These are phyloP conservation scores for Podabrus alpinus DNA, from an alignment of 2,888 invertebrate genomes.

Conservation along the genomic window DNA sequence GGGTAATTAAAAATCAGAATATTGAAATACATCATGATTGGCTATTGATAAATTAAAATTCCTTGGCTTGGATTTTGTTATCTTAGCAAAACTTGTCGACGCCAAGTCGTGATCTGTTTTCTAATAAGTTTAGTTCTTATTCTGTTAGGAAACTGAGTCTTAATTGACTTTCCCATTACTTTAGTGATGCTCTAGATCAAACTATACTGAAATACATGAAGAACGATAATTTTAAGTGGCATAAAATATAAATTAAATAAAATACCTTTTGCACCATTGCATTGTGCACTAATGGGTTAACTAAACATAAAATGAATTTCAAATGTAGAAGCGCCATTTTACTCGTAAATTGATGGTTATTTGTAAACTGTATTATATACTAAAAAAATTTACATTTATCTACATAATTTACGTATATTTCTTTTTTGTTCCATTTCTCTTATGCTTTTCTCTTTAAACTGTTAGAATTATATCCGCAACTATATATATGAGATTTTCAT, in stretches of 20 bases:
- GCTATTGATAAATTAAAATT: not conserved
- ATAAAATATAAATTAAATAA: not conserved
- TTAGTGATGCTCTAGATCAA: not conserved
- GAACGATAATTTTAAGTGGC: not conserved
- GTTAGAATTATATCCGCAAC: constrained; percentile 8
- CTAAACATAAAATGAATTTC: not conserved
- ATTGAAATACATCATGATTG: not conserved
- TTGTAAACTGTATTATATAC: not conserved
- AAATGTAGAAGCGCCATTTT: not conserved
- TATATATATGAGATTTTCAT: constrained; percentile 16
- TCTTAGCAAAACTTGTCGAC: not conserved
- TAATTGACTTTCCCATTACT: not conserved
- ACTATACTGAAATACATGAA: not conserved
- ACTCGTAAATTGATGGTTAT: not conserved
- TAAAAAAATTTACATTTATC: not conserved
- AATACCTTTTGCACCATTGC: not conserved
- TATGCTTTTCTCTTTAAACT: constrained; percentile 1
- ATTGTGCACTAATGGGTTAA: not conserved
- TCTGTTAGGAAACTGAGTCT: not conserved
- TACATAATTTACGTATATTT: constrained; percentile 11
- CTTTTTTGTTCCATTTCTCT: constrained; percentile 7
- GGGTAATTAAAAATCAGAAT: not conserved
- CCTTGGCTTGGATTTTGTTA: not conserved
- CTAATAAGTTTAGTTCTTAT: not conserved
- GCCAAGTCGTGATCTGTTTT: not conserved